Conservation (phyloP, 2,113 vertebrate genomes). For the Tetrax tetrax region DNA sequence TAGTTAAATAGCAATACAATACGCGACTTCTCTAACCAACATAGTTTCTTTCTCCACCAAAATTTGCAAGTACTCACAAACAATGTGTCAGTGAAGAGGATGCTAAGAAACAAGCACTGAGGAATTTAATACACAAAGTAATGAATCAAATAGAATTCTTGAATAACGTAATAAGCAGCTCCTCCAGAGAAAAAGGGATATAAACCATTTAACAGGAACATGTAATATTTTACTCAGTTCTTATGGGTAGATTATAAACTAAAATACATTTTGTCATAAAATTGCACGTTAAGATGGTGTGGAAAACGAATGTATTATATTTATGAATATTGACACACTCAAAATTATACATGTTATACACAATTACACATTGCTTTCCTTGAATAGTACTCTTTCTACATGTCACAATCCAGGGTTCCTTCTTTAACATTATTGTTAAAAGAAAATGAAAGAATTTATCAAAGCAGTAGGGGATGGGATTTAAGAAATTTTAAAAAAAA, state of each 20-base stretch:
- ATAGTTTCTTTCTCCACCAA: background rate
- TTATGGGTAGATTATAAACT: background rate
- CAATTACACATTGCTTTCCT: background rate
- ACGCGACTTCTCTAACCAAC: background rate
- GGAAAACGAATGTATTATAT: background rate
- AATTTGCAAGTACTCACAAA: background rate
- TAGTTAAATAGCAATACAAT: background rate
- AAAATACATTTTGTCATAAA: background rate
- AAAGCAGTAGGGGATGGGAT: background rate
- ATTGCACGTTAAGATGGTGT: background rate
- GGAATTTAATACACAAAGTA: background rate
- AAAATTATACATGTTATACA: background rate
- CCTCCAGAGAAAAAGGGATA: background rate
- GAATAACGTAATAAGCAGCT: background rate
- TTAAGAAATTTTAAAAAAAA: background rate
- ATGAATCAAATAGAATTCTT: background rate
- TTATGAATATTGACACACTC: background rate
- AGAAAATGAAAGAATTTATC: constrained; percentile 1
- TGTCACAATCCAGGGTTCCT: background rate
- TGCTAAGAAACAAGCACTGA: background rate
- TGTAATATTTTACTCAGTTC: background rate
- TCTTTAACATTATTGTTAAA: background rate
- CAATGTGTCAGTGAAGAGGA: background rate
- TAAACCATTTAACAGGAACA: background rate
- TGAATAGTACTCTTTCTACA: background rate